Evolutionary conservation across 2,888 invertebrate species (phyloP).

Genomic region (Eulithis prunata): DNA sequence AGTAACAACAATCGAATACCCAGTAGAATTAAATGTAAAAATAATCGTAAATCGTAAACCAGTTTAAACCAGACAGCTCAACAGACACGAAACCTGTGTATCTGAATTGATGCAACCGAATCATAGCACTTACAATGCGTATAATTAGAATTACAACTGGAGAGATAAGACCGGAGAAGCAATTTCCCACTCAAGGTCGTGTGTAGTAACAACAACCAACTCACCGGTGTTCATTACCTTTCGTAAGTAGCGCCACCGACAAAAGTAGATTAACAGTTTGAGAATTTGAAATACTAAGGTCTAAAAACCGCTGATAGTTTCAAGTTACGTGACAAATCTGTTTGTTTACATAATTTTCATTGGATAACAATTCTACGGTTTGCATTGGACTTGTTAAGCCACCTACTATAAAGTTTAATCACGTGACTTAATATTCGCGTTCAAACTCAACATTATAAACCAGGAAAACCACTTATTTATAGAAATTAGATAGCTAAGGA

Average conservation of each 20-base stretch:
- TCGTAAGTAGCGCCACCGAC: slow-evolving; percentile 19
- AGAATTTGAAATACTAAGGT: background rate
- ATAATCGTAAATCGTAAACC: slow-evolving; percentile 6
- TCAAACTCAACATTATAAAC: no score
- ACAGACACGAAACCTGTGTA: slow-evolving; percentile 14
- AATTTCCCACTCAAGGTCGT: slow-evolving; percentile 38
- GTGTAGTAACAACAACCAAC: slow-evolving; percentile 30
- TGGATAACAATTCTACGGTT: background rate
- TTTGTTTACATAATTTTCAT: background rate
- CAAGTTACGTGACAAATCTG: background rate
- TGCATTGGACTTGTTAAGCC: no score
- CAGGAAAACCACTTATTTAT: background rate
- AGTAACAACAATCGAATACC: background rate
- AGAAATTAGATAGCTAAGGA: background rate
- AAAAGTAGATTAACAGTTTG: slow-evolving; percentile 6
- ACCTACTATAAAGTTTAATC: no score
- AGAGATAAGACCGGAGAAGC: slow-evolving; percentile 38
- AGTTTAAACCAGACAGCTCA: slow-evolving; percentile 6
- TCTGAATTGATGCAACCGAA: slow-evolving; percentile 29
- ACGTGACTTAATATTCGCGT: no score
- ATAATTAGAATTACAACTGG: slow-evolving; percentile 34
- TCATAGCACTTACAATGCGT: slow-evolving; percentile 39
- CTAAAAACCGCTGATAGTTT: background rate
- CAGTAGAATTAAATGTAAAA: background rate
- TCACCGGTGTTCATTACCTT: slow-evolving; percentile 33